Evolutionary conservation across 2,113 vertebrate species (phyloP).

Genomic region (Pitta sordida): DNA sequence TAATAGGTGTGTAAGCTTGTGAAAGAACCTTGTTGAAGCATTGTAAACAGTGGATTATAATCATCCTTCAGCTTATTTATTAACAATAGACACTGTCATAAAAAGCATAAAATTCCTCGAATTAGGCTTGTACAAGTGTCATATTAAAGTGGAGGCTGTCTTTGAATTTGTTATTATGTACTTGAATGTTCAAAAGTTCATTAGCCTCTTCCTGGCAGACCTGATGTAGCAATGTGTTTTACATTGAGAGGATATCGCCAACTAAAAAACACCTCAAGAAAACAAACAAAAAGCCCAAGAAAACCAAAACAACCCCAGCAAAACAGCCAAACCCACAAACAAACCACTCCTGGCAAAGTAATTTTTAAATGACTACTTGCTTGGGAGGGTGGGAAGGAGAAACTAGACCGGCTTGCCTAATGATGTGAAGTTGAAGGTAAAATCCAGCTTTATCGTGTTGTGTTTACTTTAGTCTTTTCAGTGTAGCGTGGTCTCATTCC

Average conservation of each 20-base stretch:
- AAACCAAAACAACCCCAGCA: background rate
- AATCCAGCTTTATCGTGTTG: background rate
- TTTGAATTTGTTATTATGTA: background rate
- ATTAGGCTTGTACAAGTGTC: background rate
- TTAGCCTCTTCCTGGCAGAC: background rate
- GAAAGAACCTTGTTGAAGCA: background rate
- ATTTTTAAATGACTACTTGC: background rate
- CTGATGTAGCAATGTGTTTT: background rate
- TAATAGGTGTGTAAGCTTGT: background rate
- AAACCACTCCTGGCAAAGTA: background rate
- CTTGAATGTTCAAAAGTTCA: background rate
- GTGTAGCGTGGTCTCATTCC: background rate
- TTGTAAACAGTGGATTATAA: background rate
- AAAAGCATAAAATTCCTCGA: background rate
- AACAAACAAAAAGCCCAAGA: too few species aligned
- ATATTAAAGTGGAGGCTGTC: background rate
- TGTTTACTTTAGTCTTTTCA: background rate
- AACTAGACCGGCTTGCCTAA: background rate
- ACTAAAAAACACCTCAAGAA: background rate
- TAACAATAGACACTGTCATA: background rate
- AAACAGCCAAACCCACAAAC: background rate
- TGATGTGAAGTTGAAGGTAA: background rate
- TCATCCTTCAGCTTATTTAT: background rate
- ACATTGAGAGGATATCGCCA: background rate
- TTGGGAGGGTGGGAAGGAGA: background rate